These are phyloP conservation scores for Myotis daubentonii DNA, from an alignment of 2,797 vertebrate species.

Conservation along the genomic window DNA sequence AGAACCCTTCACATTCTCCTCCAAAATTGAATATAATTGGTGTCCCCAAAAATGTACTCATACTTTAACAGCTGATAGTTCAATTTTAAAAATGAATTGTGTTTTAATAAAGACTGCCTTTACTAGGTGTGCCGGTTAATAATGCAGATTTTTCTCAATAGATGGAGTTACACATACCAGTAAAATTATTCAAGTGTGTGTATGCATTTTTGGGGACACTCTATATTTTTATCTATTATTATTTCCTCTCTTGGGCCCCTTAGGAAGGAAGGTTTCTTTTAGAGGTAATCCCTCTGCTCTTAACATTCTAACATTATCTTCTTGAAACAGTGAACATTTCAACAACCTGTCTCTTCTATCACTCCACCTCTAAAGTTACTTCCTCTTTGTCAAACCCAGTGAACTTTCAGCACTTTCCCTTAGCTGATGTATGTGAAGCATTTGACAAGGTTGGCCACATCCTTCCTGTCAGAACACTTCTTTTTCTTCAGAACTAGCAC, in stretches of 20 bases:
- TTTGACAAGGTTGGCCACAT: not conserved
- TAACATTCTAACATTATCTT: not conserved
- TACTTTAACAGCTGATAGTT: too few species aligned
- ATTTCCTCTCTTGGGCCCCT: constrained; percentile 7
- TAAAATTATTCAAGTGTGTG: too few species aligned
- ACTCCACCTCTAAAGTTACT: not conserved
- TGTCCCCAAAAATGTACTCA: too few species aligned
- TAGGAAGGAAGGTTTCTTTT: constrained; percentile 34
- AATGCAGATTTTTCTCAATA: too few species aligned
- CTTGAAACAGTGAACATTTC: not conserved
- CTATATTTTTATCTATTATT: not conserved
- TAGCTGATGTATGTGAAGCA: not conserved
- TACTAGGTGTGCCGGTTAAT: too few species aligned
- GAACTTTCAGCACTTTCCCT: not conserved
- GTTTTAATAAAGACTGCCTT: too few species aligned
- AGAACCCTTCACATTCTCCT: not conserved
- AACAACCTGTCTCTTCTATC: not conserved
- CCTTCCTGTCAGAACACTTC: not conserved
- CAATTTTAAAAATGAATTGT: too few species aligned
- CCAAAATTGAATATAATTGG: not conserved
- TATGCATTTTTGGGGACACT: too few species aligned
- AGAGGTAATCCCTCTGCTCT: not conserved
- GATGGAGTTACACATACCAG: too few species aligned
- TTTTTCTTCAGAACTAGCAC: not conserved
- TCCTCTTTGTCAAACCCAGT: not conserved